Evolutionary conservation across 2,888 invertebrate genomes (phyloP).

Genomic region (Sphinx pinastri): DNA sequence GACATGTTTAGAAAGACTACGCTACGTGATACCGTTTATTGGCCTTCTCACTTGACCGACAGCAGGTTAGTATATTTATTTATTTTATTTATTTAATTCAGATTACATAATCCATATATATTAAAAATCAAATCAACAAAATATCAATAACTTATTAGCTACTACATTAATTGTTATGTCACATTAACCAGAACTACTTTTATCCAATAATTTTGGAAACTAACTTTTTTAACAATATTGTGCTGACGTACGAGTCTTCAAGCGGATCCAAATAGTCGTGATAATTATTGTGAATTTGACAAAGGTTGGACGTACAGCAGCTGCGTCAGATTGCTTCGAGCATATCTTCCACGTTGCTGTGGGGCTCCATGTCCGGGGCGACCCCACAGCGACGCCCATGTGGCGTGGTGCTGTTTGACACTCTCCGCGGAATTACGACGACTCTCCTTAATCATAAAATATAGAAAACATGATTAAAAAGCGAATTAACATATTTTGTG

Average conservation of each 20-base stretch:
- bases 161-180: too few species aligned
- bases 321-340: constrained; percentile 70
- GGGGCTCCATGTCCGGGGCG: constrained; percentile 88
- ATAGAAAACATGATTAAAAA: not conserved
- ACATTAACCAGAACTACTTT: too few species aligned
- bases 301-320: constrained; percentile 66
- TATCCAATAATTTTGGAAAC: too few species aligned
- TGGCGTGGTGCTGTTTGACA: constrained; percentile 88
- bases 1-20: not conserved
- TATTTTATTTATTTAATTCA: too few species aligned
- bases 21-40: not conserved
- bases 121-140: too few species aligned
- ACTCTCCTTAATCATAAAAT: constrained; percentile 73
- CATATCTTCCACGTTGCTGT: constrained; percentile 76
- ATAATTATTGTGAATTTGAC: constrained; percentile 37
- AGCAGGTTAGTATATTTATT: not conserved
- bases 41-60: not conserved
- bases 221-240: too few species aligned
- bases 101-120: too few species aligned
- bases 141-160: too few species aligned
- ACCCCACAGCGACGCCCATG: constrained; percentile 92
- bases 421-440: constrained; percentile 86
- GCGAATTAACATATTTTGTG: too few species aligned
- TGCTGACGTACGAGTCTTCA: too few species aligned
- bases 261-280: not conserved